Evolutionary conservation across 2,888 invertebrate species (phyloP).

Genomic region (Lithophane socia): DNA sequence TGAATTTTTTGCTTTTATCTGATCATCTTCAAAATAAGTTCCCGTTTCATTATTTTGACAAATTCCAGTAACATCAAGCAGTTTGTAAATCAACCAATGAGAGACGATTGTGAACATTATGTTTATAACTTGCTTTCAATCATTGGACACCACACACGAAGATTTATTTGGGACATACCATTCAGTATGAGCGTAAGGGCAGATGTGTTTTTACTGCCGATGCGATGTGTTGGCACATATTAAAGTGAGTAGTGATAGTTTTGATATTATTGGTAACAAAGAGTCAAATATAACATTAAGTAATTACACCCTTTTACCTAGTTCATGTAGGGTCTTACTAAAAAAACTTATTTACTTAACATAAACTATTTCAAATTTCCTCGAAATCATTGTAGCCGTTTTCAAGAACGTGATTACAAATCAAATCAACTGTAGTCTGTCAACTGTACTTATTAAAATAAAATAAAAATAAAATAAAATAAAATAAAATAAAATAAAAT

Average conservation of each 20-base stretch:
- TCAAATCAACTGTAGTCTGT: no score
- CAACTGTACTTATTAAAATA: no score
- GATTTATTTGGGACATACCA: slow-evolving; percentile 36
- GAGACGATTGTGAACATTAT: slow-evolving; percentile 34
- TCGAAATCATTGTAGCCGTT: no score
- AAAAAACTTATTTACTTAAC: no score
- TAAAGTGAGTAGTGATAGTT: not conserved
- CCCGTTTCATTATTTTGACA: slow-evolving; percentile 11
- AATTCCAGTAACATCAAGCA: slow-evolving; percentile 25
- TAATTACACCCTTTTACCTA: not conserved
- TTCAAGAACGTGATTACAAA: no score
- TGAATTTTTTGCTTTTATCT: not conserved
- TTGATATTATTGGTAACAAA: not conserved
- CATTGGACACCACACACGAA: slow-evolving; percentile 71
- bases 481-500: no score
- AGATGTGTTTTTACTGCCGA: not conserved
- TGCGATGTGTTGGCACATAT: not conserved
- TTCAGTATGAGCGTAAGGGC: not conserved
- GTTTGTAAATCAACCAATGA: slow-evolving; percentile 49
- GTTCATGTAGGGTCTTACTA: not conserved
- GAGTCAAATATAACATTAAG: not conserved
- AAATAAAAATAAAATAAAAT: no score
- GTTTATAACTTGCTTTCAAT: slow-evolving; percentile 63
- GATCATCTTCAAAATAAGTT: slow-evolving; percentile 14
- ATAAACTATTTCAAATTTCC: no score